Evolutionary conservation across 2,888 invertebrate species (phyloP).

Genomic region (Lochmaea crataegi): DNA sequence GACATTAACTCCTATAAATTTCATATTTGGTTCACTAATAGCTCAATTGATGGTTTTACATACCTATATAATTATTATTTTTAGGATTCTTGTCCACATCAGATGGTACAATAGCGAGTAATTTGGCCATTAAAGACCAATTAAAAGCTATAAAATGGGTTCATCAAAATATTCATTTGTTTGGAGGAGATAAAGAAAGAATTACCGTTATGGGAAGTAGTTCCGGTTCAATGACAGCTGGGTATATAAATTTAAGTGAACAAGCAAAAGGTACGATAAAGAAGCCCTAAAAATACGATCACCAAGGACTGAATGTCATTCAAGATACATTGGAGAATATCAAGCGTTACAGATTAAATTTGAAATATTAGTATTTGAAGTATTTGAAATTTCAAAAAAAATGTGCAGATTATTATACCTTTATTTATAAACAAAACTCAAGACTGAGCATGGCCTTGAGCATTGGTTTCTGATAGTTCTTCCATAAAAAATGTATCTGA

Average conservation of each 20-base stretch:
- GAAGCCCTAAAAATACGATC: not conserved
- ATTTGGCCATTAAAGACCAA: slow-evolving; percentile 28
- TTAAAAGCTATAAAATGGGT: slow-evolving; percentile 29
- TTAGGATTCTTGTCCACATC: slow-evolving; percentile 35
- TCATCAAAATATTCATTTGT: slow-evolving; percentile 31
- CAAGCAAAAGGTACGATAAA: slow-evolving; percentile 20
- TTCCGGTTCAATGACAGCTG: slow-evolving; percentile 20
- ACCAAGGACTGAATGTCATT: not conserved
- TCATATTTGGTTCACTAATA: too few species aligned
- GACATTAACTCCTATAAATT: too few species aligned
- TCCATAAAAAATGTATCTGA: too few species aligned
- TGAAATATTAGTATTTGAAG: too few species aligned
- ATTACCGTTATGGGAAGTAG: slow-evolving; percentile 28
- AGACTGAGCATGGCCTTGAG: too few species aligned
- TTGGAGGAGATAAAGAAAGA: slow-evolving; percentile 33
- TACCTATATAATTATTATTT: not conserved
- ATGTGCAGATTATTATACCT: too few species aligned
- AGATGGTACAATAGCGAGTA: slow-evolving; percentile 31
- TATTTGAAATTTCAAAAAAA: too few species aligned
- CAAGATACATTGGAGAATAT: too few species aligned
- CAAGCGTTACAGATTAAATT: too few species aligned
- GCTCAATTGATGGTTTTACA: too few species aligned
- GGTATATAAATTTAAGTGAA: slow-evolving; percentile 9
- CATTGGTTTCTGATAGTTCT: too few species aligned
- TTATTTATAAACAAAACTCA: too few species aligned